Base-by-base conservation (phyloP, 2,113 vertebrate species). In the Mystacornis crossleyi region DNA sequence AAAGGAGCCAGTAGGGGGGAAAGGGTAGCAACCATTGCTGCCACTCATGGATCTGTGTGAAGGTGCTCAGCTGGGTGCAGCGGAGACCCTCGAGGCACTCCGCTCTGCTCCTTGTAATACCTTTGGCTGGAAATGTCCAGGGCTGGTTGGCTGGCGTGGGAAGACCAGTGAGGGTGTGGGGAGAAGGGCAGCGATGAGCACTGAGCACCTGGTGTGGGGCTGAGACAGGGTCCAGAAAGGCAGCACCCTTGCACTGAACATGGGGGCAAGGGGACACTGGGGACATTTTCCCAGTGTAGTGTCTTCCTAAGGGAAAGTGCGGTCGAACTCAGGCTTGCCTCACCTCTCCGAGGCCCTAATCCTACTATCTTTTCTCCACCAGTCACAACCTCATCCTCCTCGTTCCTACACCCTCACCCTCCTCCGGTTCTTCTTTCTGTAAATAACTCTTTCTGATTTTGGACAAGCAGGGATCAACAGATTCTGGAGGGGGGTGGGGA, bases 391-490 rank as follows among this genome's bases (percentile, higher is more conserved):
- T 86, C 93, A 94, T 95, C 85, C 85, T 97, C 89, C 83, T 94
- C 90, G 93, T 82, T 92, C 74, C 95, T 95, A 94, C 83, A 86
- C 90, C 78, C 96, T 90, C 74, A 48, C 88, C 86, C 93, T 94
- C 94, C 97, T 97, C 97, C 29, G 14, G 87, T 97, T 98, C 93
- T 94, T 97, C 97, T 97, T 96, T 97, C 97, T 98, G 98, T 98
- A 98, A 98, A 98, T 98, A 98, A 96, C 62, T 96, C 97, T 97
- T 98, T 97, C 98, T 98, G 96, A 97, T 96, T 98, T 98, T 96
- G 97, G 97, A 98, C 94, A 97, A 98, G 97, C 97, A 98, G 98
- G 98, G 97, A 98, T 98, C 95, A 97, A 96, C 57, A 97, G 95
- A 97, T 96, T 97, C 98, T 98, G 97, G 97, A 98, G 97, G 96